Conservation (phyloP, 1,140 invertebrate genomes). For the Lucilia sericata region DNA sequence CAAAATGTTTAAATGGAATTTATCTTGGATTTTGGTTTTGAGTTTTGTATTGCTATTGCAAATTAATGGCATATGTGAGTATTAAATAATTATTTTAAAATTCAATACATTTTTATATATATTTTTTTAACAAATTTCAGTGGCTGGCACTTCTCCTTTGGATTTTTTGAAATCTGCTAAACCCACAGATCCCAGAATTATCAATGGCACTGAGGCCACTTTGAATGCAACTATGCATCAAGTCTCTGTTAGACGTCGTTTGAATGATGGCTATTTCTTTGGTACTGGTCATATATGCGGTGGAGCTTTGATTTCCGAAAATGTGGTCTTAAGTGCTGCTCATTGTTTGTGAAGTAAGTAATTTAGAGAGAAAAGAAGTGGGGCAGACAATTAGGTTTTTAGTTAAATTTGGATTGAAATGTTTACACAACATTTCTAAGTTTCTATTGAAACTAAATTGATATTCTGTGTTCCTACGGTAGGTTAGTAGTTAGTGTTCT, state of each 20-base stretch:
- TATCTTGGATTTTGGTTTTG: not conserved
- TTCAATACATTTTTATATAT: not conserved
- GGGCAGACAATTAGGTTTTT: no score
- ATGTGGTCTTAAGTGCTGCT: conserved; percentile 67
- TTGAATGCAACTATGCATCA: conserved; percentile 58
- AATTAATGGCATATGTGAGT: not conserved
- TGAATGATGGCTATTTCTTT: conserved; percentile 60
- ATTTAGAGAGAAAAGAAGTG: no score
- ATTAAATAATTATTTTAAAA: not conserved
- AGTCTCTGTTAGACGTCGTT: conserved; percentile 58
- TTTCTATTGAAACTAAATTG: no score
- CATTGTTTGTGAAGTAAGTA: conserved; percentile 68
- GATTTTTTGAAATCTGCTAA: not conserved
- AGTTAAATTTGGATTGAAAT: no score
- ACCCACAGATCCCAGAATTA: conserved; percentile 51
- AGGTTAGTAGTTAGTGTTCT: no score
- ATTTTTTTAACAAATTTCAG: conserved; percentile 21
- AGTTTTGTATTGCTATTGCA: not conserved
- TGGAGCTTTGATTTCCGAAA: conserved; percentile 61
- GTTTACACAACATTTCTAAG: no score
- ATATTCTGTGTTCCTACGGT: no score
- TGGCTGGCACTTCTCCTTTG: not conserved
- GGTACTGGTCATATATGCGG: conserved; percentile 66
- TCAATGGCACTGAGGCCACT: conserved; percentile 59
- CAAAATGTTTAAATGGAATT: conserved; percentile 6